Evolutionary conservation across 2,888 invertebrate genomes (phyloP), one percentile per base, ranked within the genome.

Genomic region (Leptura quadrifasciata): DNA sequence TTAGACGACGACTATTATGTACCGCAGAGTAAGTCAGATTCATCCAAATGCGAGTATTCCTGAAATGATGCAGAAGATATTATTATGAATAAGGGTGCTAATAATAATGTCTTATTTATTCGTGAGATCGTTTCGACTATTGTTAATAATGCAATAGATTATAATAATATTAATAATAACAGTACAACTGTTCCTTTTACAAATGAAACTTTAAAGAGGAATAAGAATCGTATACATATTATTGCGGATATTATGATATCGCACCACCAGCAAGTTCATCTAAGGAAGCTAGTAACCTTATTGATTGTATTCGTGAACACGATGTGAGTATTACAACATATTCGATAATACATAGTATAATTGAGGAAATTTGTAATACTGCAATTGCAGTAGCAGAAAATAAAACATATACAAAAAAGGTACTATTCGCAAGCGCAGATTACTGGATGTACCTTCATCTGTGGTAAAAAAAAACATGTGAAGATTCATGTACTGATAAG

Each of bases 401-500:
- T 17, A 55, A 27, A 27, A 27, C n/a, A 4, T 9, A 55, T 55
- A 55, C 55, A 52, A 52, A 52, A 52, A 52, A 52, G 52, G 52
- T 52, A 52, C 52, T 55, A 55, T 55, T 55, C 55, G 55, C 55
- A 55, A 55, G 18, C 55, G 55, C 55, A 55, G 55, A 55, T 55
- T 55, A 18, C 9, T 55, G 55, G 55, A 55, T 55, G 55, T 55
- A 18, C 55, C 55, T 55, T 55, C 55, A 55, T 55, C 8, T 55
- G 55, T 55, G 55, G 18, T 55, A 55, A 55, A 55, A 52, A 55
- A 55, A 55, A 55, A 55, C n/a, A 18, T 55, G 55, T 18, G 18
- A 55, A 55, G 17, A 18, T 55, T 17, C 17, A 55, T 55, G 55
- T 55, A 55, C 8, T 1, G 55, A 55, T 9, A 55, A 55, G 55